Conservation (phyloP, 2,888 invertebrate species). For the Dilophus febrilis region DNA sequence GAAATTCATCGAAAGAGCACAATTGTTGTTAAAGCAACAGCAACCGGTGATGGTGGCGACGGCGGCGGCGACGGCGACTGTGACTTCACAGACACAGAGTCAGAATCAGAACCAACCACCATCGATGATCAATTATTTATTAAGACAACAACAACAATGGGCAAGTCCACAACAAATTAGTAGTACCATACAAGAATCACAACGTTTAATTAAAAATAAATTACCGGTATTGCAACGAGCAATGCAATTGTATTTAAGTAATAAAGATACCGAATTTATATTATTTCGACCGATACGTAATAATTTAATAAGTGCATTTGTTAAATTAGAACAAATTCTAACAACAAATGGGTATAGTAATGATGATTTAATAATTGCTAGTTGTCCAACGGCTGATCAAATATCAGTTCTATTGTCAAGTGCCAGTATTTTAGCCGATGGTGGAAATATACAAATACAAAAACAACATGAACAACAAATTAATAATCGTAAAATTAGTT, state of each 20-base stretch:
- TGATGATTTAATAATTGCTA: conserved; percentile 70
- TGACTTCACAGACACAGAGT: conserved; percentile 2
- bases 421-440: conserved; percentile 44
- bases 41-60: too few relatives aligned
- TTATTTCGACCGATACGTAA: conserved; percentile 86
- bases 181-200: conserved; percentile 54
- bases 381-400: conserved; percentile 86
- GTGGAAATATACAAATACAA: conserved; percentile 14
- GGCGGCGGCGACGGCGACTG: too few relatives aligned
- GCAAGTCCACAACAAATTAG: conserved; percentile 58
- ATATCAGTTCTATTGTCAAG: conserved; percentile 76
- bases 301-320: conserved; percentile 75
- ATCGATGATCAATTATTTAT: conserved; percentile 18
- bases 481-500: conserved; percentile 18
- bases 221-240: conserved; percentile 68
- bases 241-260: conserved; percentile 90
- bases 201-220: conserved; percentile 60
- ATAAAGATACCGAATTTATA: conserved; percentile 93
- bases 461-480: conserved; percentile 3
- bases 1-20: conserved; percentile 56
- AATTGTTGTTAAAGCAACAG: conserved; percentile 13
- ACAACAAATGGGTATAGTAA: conserved; percentile 54
- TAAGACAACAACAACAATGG: conserved; percentile 41
- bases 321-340: conserved; percentile 65
- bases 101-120: not conserved